Conservation (phyloP, 2,113 vertebrate genomes). For the Piaya cayana region DNA sequence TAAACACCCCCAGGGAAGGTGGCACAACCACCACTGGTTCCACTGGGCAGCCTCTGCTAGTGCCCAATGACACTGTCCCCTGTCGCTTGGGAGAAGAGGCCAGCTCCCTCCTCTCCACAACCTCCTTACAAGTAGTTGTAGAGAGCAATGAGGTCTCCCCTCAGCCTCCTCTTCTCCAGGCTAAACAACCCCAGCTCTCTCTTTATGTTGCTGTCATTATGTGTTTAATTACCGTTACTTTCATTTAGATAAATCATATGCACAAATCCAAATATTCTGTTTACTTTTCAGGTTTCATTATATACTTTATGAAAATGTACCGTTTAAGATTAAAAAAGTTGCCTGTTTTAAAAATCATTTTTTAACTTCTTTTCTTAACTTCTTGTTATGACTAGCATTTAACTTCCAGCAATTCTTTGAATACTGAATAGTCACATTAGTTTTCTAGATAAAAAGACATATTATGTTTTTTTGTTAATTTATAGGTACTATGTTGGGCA, state of each 20-base stretch:
- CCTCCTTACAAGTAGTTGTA: too few relatives aligned
- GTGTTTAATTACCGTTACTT: not conserved
- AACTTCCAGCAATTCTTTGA: slow-evolving; percentile 20
- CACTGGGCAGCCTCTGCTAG: too few relatives aligned
- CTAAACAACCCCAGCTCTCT: too few relatives aligned
- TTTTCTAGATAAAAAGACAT: slow-evolving; percentile 13
- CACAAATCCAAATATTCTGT: not conserved
- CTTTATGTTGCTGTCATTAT: not conserved
- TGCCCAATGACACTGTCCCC: too few relatives aligned
- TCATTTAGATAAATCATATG: not conserved
- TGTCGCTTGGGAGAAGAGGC: too few relatives aligned
- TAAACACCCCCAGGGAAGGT: too few relatives aligned
- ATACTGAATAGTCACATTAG: not conserved
- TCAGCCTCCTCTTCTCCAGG: too few relatives aligned
- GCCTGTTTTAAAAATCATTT: not conserved
- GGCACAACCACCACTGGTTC: too few relatives aligned
- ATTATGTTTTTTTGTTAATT: not conserved
- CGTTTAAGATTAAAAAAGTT: not conserved
- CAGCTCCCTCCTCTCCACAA: too few relatives aligned
- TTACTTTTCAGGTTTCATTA: not conserved
- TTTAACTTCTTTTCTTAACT: not conserved
- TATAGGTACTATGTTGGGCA: not conserved
- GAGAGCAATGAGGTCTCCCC: too few relatives aligned
- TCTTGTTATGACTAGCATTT: slow-evolving; percentile 46
- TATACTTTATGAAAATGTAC: not conserved